Evolutionary conservation across 2,888 invertebrate genomes (phyloP), one percentile per base, ranked within the genome.

Genomic region (Heliconius hortense): DNA sequence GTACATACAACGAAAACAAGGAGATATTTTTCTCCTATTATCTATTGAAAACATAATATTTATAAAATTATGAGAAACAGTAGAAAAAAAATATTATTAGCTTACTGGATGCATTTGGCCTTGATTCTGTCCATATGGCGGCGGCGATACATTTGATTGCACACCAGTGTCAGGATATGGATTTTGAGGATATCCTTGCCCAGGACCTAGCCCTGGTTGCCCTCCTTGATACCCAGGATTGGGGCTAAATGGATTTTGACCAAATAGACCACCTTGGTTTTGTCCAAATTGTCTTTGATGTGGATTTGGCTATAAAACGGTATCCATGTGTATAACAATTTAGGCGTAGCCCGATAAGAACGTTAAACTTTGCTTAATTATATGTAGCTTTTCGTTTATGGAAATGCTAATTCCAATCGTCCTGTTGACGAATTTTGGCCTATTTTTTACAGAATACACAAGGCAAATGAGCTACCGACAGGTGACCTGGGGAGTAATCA

Each of bases 121-220:
- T 56, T 70, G 75, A 53, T 39, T 26, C 48, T 80, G 80, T 3
- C 76, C 67, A 26, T 80, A 80, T 0, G 80, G 80, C 13, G 80
- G 79, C 31, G 80, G 79, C 4, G 76, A 66, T 2, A 78, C 80
- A 68, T 79, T 77, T 5, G 77, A 77, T 24, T 72, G 76, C 7
- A 74, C 63, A 4, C 75, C 66, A n/a, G 73, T 68, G 4, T 72
- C 76, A 28, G 71, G 69, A 63, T 62, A 60, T 2, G 62, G 67
- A 24, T 64, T 60, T 11, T 43, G 60, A 21, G 70, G 76, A 28
- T 39, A 43, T 21, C 74, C 74, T 11, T 75, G 77, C 0, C 78
- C 78, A 66, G 53, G 24, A 24, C 74, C 71, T 24, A 62, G 67
- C 15, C 66, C 64, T n/a, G 48, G 28, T 53, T 68, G 73, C 24